Evolutionary conservation across 64 coral and sea anemone species (phyloP), one percentile per base, ranked within the genome.

Genomic region (Orbicella faveolata): DNA sequence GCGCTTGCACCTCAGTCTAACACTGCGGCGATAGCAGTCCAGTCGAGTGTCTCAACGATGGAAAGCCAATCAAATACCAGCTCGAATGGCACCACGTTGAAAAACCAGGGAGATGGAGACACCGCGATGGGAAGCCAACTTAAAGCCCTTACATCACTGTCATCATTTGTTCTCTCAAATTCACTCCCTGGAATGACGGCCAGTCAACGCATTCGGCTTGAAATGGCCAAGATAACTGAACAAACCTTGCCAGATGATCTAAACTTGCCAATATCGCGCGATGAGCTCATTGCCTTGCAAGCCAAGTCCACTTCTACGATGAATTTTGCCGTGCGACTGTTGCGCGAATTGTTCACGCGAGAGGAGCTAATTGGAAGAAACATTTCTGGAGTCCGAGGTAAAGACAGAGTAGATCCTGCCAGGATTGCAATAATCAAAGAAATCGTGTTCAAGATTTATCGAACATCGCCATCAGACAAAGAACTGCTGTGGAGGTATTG

Each of bases 401-500:
- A 83, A 68, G 80, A 83, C 9, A 35, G 75, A 64, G 87, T 89
- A 67, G 87, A 89, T 79, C 61, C 87, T 16, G 15, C n/a, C 2
- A 75, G 87, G 63, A 18, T 89, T 19, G 62, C 19, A 48, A 75
- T 79, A 36, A 89, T 89, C 17, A 75, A 77, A 63, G 75, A 89
- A 41, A 61, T 67, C 61, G 87, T 89, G 57, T 89, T 89, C 75
- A 78, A 72, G 57, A 79, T 89, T 52, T 79, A 78, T 62, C 23
- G 52, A 10, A 76, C 75, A 21, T 39, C 20, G 77, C 53, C 48
- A 6, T 48, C 75, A 62, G 87, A 89, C 10, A 89, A n/a, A 66
- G 75, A 68, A 57, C 25, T 77, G 16, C 34, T 66, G 6, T 89
- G 75, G 87, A 89, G 51, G 25, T 57, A 33, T 23, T 89, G 87